A percentile compares a stretch with the other conserved stretches of the same genome.
phyloP scores from a whole-genome alignment of 23 tunicate species.

The Oikopleura albicans region DNA sequence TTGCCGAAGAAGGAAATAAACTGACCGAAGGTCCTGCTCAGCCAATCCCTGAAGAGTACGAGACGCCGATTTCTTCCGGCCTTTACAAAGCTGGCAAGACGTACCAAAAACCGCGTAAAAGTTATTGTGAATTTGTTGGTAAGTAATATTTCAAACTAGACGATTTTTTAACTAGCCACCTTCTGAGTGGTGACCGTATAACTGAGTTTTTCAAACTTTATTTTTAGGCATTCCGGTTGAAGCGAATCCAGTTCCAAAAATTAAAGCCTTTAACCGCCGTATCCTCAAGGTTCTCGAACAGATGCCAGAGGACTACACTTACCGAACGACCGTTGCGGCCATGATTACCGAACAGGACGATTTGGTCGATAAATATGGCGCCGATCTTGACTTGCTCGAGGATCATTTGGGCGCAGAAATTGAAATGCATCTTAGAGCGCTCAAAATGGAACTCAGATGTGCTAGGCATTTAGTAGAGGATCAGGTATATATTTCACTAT shows the following conservation, averaged over 20 bases:
- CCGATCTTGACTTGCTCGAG: not conserved
- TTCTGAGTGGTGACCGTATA: too few relatives aligned
- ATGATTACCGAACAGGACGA: not conserved
- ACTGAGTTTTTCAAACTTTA: too few relatives aligned
- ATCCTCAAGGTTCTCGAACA: not conserved
- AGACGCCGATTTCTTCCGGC: too few relatives aligned
- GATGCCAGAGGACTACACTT: constrained; percentile 13
- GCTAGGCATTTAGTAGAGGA: not conserved
- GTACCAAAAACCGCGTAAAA: not conserved
- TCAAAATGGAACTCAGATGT: not conserved
- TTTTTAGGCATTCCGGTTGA: not conserved
- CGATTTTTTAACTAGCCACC: too few relatives aligned
- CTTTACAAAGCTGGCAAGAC: not conserved
- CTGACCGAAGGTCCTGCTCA: not conserved
- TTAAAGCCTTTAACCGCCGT: not conserved
- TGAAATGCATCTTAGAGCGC: not conserved
- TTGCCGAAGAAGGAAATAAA: not conserved
- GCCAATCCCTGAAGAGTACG: too few relatives aligned
- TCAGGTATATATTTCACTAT: not conserved
- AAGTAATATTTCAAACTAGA: not conserved
- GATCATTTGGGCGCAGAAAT: not conserved
- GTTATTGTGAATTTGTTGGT: not conserved
- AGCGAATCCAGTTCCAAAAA: not conserved
- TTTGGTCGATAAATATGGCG: not conserved
- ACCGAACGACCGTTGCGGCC: constrained; percentile 5